Evolutionary conservation across 2,888 invertebrate species (phyloP).

Genomic region (Himalopsyche anomala): DNA sequence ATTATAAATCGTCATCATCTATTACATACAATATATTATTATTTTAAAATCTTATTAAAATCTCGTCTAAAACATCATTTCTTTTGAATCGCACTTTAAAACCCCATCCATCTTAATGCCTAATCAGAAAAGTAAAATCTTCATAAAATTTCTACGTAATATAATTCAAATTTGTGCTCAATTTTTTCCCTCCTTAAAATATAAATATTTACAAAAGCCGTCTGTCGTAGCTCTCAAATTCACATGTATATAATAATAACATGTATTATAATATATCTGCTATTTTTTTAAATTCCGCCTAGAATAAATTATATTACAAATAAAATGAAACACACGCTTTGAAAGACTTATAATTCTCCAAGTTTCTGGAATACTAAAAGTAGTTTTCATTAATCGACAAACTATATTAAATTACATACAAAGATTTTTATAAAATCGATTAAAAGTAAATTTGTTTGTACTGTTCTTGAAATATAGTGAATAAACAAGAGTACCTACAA

Average conservation of each 20-base stretch:
- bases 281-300: background rate
- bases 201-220: conserved; percentile 24
- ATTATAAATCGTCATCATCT: conserved; percentile 33
- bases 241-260: background rate
- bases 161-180: conserved; percentile 38
- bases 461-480: conserved; percentile 35
- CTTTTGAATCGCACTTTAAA: conserved; percentile 40
- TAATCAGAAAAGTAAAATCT: conserved; percentile 34
- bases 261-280: background rate
- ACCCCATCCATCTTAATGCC: conserved; percentile 42
- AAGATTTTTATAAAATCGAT: conserved; percentile 34
- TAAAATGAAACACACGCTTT: background rate
- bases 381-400: background rate
- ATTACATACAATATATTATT: conserved; percentile 23
- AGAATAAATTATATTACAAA: conserved; percentile 43
- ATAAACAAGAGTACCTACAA: conserved; percentile 23
- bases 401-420: background rate
- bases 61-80: conserved; percentile 31
- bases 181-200: conserved; percentile 31
- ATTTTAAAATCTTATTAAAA: conserved; percentile 27
- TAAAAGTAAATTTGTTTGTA: conserved; percentile 31
- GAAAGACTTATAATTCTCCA: background rate
- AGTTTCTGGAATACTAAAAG: conserved; percentile 4
- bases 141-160: conserved; percentile 35
- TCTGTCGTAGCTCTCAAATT: background rate